Evolutionary conservation across 2,113 vertebrate genomes (phyloP).

Genomic region (Columbina picui): DNA sequence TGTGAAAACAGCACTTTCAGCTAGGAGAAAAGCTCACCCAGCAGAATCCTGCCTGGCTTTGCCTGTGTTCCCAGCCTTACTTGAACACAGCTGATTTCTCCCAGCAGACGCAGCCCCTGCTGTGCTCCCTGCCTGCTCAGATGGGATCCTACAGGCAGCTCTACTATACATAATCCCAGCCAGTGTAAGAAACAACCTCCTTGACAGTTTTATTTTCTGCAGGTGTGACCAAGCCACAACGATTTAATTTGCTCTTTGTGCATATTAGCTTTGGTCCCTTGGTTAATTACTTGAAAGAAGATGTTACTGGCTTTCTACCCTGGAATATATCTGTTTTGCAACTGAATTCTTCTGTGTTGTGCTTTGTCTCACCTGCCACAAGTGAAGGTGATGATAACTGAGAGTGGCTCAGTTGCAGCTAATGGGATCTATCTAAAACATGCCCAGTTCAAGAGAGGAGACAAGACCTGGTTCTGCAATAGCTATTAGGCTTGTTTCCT

Average conservation of each 20-base stretch:
- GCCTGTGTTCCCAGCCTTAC: neutral
- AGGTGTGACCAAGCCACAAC: neutral
- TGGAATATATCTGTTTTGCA: neutral
- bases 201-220: constrained; percentile 14
- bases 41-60: neutral
- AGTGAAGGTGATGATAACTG: neutral
- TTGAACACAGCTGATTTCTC: neutral
- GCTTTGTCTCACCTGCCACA: neutral
- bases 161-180: constrained; percentile 2
- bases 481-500: neutral
- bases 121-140: neutral
- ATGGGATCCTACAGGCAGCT: neutral
- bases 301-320: neutral
- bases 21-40: neutral
- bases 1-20: neutral
- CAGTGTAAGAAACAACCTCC: neutral
- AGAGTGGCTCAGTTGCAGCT: neutral
- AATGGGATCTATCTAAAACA: neutral
- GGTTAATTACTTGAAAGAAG: neutral
- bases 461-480: neutral
- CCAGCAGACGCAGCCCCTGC: neutral
- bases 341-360: neutral
- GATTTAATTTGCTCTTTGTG: neutral
- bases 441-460: neutral
- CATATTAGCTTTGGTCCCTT: neutral